These are phyloP conservation scores for Pampus argenteus DNA, from an alignment of 2,797 vertebrate species.

Conservation along the genomic window DNA sequence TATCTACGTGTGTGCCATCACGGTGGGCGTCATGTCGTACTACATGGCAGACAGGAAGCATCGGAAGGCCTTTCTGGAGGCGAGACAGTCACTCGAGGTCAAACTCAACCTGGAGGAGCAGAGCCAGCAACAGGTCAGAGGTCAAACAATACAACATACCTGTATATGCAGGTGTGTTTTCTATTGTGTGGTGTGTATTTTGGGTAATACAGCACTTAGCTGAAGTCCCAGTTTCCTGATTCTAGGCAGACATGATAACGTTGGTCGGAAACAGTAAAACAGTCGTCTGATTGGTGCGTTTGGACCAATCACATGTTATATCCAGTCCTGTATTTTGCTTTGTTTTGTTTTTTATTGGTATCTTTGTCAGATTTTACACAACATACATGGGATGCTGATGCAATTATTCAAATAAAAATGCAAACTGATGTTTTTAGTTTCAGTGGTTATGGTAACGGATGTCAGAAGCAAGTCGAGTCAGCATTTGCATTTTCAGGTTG, in stretches of 20 bases:
- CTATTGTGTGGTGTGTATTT: no score
- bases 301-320: neutral
- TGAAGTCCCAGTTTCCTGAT: no score
- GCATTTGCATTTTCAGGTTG: no score
- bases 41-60: slow-evolving; percentile 98
- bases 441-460: no score
- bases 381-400: neutral
- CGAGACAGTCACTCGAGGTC: slow-evolving; percentile 95
- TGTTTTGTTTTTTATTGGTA: no score
- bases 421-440: no score
- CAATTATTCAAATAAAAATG: neutral
- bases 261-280: neutral
- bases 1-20: slow-evolving; percentile 92
- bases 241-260: neutral
- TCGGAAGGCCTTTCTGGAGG: slow-evolving; percentile 96
- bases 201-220: neutral
- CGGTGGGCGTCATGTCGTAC: slow-evolving; percentile 95
- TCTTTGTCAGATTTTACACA: no score
- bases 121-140: slow-evolving; percentile 94
- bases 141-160: neutral
- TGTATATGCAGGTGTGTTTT: neutral
- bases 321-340: no score
- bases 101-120: slow-evolving; percentile 98
- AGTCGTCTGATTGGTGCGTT: neutral
- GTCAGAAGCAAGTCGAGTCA: no score